Evolutionary conservation across 1,140 invertebrate genomes (phyloP).

Genomic region (Forficula auricularia): DNA sequence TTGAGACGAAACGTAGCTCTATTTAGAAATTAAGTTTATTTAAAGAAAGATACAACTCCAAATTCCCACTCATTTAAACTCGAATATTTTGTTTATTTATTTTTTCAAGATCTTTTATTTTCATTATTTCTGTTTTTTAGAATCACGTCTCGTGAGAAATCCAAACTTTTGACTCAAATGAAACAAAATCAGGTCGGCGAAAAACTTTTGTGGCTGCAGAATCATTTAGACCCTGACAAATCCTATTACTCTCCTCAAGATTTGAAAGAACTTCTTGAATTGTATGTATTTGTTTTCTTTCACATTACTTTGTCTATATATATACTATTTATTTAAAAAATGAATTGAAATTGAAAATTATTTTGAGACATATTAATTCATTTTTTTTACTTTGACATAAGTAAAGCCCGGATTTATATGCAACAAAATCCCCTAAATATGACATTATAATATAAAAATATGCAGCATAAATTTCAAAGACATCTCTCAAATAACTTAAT

Average conservation of each 20-base stretch:
- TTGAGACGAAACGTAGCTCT: no score
- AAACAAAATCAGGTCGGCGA: slow-evolving; percentile 52
- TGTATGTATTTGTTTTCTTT: slow-evolving; percentile 29
- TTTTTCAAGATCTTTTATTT: slow-evolving; percentile 9
- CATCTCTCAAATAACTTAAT: no score
- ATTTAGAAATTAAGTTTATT: no score
- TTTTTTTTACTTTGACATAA: neutral
- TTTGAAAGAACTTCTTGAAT: slow-evolving; percentile 35
- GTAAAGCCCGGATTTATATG: no score
- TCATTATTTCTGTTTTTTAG: slow-evolving; percentile 20
- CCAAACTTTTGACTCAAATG: slow-evolving; percentile 39
- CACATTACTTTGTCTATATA: no score
- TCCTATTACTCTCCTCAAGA: slow-evolving; percentile 35
- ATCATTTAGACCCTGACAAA: slow-evolving; percentile 34
- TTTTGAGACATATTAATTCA: no score
- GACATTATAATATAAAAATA: no score
- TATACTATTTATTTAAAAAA: neutral
- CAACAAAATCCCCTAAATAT: no score
- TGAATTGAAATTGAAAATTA: slow-evolving; percentile 6
- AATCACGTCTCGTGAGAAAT: slow-evolving; percentile 39
- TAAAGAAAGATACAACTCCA: no score
- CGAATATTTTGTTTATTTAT: slow-evolving; percentile 1
- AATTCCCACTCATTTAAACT: no score
- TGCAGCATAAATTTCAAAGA: no score
- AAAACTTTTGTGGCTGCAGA: slow-evolving; percentile 50